Percentiles rank a stretch among this genome's conserved stretches.
Conservation (phyloP, 2,797 vertebrate genomes). For the Crocidura indochinensis region DNA sequence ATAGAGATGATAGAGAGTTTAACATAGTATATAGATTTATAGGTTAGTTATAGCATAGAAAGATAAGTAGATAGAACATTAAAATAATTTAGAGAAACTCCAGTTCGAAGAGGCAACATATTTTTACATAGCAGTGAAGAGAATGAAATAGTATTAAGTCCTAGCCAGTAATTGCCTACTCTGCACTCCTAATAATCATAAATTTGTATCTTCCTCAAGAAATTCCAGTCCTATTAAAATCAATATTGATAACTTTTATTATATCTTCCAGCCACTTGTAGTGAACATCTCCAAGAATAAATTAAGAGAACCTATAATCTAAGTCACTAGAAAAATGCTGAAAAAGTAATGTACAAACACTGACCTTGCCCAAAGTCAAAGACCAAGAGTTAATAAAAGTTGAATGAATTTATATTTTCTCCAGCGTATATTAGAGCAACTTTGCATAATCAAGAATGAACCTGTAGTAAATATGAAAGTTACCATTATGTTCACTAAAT, state of each 20-base stretch:
- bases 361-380: slow-evolving; percentile 36
- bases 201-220: not conserved
- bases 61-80: not conserved
- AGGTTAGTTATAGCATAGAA: no score
- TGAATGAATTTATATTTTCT: not conserved
- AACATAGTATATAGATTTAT: no score
- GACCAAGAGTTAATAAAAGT: slow-evolving; percentile 37
- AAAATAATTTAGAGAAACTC: not conserved
- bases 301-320: slow-evolving; percentile 1
- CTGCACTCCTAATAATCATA: not conserved
- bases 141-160: not conserved
- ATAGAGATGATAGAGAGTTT: no score
- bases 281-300: not conserved
- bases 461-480: slow-evolving; percentile 49
- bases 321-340: not conserved
- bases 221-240: not conserved
- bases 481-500: not conserved
- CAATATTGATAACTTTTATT: not conserved
- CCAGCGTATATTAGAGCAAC: not conserved
- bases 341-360: not conserved
- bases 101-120: not conserved
- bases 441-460: slow-evolving; percentile 37
- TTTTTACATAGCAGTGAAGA: not conserved
- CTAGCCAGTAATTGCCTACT: not conserved
- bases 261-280: not conserved